Evolutionary conservation across 2,888 invertebrate species (phyloP), one percentile per base, ranked within the genome.

Genomic region (Rhopalosiphum nymphaeae): DNA sequence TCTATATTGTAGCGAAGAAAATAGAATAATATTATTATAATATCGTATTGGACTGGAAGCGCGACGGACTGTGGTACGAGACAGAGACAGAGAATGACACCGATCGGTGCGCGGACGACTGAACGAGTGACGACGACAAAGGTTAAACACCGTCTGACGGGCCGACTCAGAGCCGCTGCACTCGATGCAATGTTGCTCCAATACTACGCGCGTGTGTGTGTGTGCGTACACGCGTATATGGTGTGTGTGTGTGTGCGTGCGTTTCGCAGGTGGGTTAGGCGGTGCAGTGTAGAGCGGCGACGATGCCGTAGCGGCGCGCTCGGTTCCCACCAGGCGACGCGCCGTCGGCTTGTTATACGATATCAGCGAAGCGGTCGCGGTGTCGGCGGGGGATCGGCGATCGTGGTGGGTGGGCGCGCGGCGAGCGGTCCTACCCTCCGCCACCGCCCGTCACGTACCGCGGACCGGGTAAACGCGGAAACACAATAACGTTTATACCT

Each of bases 81-180:
- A 49, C n/a, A 21, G n/a, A 16, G 36, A 36, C 53, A n/a, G 9
- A 49, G 7, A 16, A 16, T 2, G 44, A 5, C 49, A 49, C 49
- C 49, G 49, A 49, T 49, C n/a, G n/a, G 87, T 3, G n/a, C n/a
- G 87, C 16, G n/a, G 36, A 88, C 25, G 25, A 88, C 53, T 10
- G 36, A 36, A 86, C 13, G 29, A 46, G 13, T n/a, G 86, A 46
- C 29, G 46, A 29, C 53, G 53, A 53, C 36, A 88, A 88, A 88
- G 88, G 88, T 53, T 53, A n/a, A 86, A 86, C 44, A 44, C 46
- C 46, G 86, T 53, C 53, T 88, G 88, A 53, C 88, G n/a, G 49
- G 49, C 11, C 87, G n/a, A 49, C 53, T 16, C 53, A 2, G 53
- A 9, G 85, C 25, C 85, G 85, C 25, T 25, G 85, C 85, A 42